These are phyloP conservation scores for Charaxes varanes DNA, from an alignment of 1,140 invertebrate species.

Conservation along the genomic window DNA sequence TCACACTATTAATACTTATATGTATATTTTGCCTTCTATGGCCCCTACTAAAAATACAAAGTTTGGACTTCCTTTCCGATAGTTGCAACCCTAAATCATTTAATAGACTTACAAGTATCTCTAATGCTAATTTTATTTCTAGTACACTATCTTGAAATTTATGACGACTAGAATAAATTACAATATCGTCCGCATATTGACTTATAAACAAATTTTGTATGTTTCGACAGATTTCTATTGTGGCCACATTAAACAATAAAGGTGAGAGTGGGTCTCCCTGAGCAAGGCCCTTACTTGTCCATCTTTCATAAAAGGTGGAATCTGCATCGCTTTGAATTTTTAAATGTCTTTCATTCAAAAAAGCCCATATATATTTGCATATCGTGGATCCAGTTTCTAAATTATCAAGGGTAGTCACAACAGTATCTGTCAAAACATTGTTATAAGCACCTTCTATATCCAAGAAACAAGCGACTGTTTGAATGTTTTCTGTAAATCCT, in stretches of 20 bases:
- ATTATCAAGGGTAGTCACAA: constrained; percentile 19
- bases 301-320: constrained; percentile 1
- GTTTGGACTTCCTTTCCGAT: constrained; percentile 20
- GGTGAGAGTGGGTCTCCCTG: constrained; percentile 29
- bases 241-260: constrained; percentile 29
- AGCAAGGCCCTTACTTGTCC: constrained; percentile 23
- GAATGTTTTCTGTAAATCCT: constrained; percentile 23
- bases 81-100: constrained; percentile 19
- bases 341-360: constrained; percentile 24
- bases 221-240: constrained; percentile 10
- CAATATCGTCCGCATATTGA: constrained; percentile 32
- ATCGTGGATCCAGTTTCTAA: constrained; percentile 14
- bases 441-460: constrained; percentile 33
- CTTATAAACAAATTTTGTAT: constrained; percentile 10
- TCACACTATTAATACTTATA: neutral
- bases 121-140: constrained; percentile 13
- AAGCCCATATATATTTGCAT: constrained; percentile 24
- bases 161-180: constrained; percentile 9
- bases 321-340: constrained; percentile 9
- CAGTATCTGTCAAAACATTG: constrained; percentile 17
- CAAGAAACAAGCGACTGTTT: constrained; percentile 25
- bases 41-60: constrained; percentile 21
- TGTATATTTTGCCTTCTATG: neutral
- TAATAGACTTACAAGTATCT: constrained; percentile 3
- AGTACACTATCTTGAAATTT: constrained; percentile 5